phyloP scores from a whole-genome alignment of 2,797 vertebrate genomes.

The Astyanax mexicanus region DNA sequence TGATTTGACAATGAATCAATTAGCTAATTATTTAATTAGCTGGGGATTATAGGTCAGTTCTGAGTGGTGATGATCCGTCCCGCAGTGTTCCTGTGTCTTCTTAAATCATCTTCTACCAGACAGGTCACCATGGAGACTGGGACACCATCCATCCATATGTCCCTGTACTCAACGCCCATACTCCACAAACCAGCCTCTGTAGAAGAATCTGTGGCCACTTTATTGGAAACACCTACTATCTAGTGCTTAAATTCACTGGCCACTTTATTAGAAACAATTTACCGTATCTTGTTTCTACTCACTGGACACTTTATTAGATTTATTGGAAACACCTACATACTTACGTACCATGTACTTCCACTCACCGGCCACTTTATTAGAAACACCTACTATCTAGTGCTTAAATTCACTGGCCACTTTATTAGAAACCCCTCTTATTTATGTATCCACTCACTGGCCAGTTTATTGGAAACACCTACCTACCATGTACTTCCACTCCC shows the following conservation, averaged over 20 bases:
- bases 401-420: background rate
- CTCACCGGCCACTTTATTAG: background rate
- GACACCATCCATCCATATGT: too few species aligned
- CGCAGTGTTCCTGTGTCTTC: background rate
- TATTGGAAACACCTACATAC: too few species aligned
- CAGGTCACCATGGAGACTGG: background rate
- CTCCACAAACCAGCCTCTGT: too few species aligned
- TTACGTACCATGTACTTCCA: too few species aligned
- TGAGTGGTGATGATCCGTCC: constrained; percentile 62
- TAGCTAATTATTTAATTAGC: constrained; percentile 83
- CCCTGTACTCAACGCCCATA: background rate
- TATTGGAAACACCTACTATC: background rate
- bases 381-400: background rate
- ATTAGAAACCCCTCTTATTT: background rate
- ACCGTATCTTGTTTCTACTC: too few species aligned
- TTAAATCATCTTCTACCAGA: background rate
- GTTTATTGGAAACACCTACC: background rate
- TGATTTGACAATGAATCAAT: constrained; percentile 81
- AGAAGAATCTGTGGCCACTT: too few species aligned
- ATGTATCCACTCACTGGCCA: background rate
- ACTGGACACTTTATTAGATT: too few species aligned
- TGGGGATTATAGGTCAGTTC: constrained; percentile 78
- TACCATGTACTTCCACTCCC: background rate
- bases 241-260: too few species aligned
- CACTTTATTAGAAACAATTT: too few species aligned